Base-by-base conservation (phyloP, 2,888 invertebrate species). In the Drosophila crucigera region DNA sequence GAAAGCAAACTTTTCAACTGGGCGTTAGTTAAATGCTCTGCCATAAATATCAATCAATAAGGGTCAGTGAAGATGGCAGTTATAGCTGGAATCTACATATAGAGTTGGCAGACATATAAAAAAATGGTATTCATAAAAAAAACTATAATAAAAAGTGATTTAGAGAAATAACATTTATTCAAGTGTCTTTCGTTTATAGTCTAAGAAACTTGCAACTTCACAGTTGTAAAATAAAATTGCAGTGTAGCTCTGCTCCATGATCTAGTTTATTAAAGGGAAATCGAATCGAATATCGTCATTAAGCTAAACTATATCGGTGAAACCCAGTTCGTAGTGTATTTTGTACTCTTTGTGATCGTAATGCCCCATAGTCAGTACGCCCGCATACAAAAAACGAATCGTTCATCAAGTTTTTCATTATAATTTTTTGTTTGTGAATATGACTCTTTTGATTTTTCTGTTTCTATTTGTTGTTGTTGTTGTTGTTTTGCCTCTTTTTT, bases 381-480 rank as follows among this genome's bases (percentile, higher is more conserved):
- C 59, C 49, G 62, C 73, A 60, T 37, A 74, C 47, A 71, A 68
- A 80, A 77, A 77, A 60, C 62, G 60, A 76, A 66, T 75, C 73
- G 80, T 81, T 83, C 82, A 83, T 85, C 86, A 88, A 79, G 81
- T 84, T 86, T 89, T 84, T 81, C 84, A 71, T 74, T 74, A 66
- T 72, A 74, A 58, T 70, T 64, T 62, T 56, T 55, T 66, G 43
- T 55, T 63, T 54, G 54, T 39, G 33, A 41, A 35, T 35, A 65
- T 37, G 66, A 35, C 35, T 63, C 56, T 49, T 75, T 66, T 69
- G 30, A 39, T 28, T 39, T 56, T 56, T 41, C 39, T 4, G n/a
- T 22, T 58, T 41, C 25, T 25, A 25, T 25, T 56, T 31, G 14
- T 56, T 31, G 43, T 74, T 58, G 14, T 58, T 60, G 54, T 14